These are phyloP conservation scores for Chlorospingus semifuscus DNA, from an alignment of 2,797 vertebrate genomes.

Conservation along the genomic window DNA sequence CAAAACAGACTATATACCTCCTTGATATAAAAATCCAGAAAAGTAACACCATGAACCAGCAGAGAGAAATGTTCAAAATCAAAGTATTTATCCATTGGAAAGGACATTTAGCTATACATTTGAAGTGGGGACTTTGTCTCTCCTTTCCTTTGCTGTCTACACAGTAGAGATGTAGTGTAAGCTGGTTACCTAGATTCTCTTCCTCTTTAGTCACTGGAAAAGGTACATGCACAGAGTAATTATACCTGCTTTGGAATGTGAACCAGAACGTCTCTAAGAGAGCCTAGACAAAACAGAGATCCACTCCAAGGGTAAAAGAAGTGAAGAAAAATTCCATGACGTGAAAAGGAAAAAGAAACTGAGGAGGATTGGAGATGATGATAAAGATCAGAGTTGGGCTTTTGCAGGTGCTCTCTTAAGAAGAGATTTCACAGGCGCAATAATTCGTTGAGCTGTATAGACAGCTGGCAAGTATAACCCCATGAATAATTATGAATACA, in stretches of 20 bases:
- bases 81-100: not conserved
- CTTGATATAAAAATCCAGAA: not conserved
- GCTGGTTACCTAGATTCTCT: fast-evolving
- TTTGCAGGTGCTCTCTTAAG: not conserved
- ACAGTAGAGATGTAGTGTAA: not conserved
- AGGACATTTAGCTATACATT: not conserved
- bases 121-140: not conserved
- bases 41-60: not conserved
- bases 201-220: not conserved
- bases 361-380: not conserved
- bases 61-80: not conserved
- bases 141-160: not conserved
- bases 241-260: not conserved
- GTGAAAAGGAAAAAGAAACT: not conserved
- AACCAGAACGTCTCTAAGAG: not conserved
- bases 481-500: not conserved
- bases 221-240: not conserved
- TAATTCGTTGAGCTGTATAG: not conserved
- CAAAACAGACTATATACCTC: not conserved
- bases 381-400: not conserved
- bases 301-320: not conserved
- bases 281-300: not conserved
- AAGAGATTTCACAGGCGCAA: not conserved
- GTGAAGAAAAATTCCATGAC: not conserved
- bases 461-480: not conserved